These are phyloP conservation scores for Turritopsis dohrnii DNA, from an alignment of 30 jellyfish, hydroid and myxozoan species.

Conservation along the genomic window DNA sequence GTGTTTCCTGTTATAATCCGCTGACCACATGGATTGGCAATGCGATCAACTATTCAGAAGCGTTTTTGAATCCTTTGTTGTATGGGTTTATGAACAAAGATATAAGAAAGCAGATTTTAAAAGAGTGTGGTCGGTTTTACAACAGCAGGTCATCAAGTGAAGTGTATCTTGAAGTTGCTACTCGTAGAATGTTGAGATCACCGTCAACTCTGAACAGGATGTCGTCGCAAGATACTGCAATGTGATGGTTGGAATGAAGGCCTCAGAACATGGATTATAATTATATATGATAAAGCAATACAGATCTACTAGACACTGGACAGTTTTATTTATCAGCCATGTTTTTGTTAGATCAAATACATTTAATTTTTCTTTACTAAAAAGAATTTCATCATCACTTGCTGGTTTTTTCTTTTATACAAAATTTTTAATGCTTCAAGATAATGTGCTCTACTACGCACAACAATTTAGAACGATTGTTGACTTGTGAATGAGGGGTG, in stretches of 20 bases:
- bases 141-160: background rate
- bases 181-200: background rate
- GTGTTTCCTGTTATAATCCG: background rate
- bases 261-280: no score
- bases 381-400: no score
- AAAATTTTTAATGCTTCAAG: no score
- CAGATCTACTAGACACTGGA: no score
- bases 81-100: background rate
- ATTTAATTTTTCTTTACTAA: no score
- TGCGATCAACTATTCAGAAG: background rate
- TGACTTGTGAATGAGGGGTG: no score
- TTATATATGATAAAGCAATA: no score
- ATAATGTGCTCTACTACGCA: no score
- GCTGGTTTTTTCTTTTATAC: no score
- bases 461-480: no score
- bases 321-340: no score
- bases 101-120: background rate
- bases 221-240: background rate
- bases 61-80: background rate
- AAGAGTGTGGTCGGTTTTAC: background rate
- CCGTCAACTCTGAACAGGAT: background rate
- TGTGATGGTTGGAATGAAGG: background rate
- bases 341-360: no score
- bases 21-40: background rate
- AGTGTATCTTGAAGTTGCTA: background rate